Base-by-base conservation (phyloP, 2,888 invertebrate species). In the Volucella zonaria region DNA sequence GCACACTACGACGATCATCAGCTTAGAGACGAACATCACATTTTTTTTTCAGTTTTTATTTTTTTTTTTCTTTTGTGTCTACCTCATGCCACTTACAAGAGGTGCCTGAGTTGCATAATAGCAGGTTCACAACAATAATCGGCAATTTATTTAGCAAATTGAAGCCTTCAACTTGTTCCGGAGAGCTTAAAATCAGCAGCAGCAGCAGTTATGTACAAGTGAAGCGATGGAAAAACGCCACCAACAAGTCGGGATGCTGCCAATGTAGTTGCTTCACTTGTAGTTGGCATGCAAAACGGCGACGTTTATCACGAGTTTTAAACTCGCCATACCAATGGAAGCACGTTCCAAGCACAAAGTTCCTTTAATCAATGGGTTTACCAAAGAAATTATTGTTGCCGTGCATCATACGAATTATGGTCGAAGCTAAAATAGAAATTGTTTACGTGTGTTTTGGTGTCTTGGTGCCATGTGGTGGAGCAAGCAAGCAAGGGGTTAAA, bases 161-260 rank as follows among this genome's bases (percentile, higher is more conserved):
- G 85, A 85, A 81, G 81, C 71, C 81, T 85, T 85, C 76, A 81
- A 81, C 71, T 80, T 81, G 85, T 81, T 85, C 77, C 77, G 77
- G 67, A 31, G 31, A 81, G 85, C 81, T 85, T 73, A 75, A 75
- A 66, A 66, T 66, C 45, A 47, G 51, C 43, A 45, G 45, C n/a
- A 12, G 8, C 45, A 12, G n/a, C 45, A 45, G 45, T 31, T 31
- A 31, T 31, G 31, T 31, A 31, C 18, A 23, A 18, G 23, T 18
- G 18, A 12, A 47, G 62, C 62, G 38, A 15, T 10, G 18, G 49
- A 18, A 40, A 49, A 40, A 51, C 43, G 42, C 47, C 62, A 67
- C 47, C 56, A 71, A 62, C 52, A 31, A 31, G 52, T 64, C 42
- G 47, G 68, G 75, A 71, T 70, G 77, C 47, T 76, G 76, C 12